These are phyloP conservation scores for Sinohyriopsis cumingii DNA, from an alignment of 2,888 invertebrate species.

Conservation along the genomic window DNA sequence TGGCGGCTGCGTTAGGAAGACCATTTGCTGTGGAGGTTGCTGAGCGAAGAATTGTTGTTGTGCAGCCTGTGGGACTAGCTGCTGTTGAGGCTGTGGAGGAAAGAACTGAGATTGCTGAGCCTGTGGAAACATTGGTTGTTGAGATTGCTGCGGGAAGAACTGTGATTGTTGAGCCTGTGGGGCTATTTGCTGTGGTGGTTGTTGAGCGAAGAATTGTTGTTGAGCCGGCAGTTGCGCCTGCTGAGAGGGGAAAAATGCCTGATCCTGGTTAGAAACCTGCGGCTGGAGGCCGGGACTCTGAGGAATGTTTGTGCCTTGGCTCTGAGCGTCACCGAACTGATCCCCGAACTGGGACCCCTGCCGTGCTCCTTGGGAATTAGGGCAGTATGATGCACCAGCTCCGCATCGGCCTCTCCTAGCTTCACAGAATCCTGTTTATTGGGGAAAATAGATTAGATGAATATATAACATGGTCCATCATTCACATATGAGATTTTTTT, in stretches of 20 bases:
- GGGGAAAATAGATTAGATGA: too few species aligned
- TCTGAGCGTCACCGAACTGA: too few species aligned
- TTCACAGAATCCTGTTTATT: too few species aligned
- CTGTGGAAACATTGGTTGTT: not conserved
- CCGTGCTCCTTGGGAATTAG: not conserved
- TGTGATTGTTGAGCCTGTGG: not conserved
- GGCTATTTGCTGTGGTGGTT: not conserved
- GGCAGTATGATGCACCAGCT: not conserved
- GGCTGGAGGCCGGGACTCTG: too few species aligned
- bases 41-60: not conserved
- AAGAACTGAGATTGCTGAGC: not conserved
- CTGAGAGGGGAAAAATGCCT: too few species aligned
- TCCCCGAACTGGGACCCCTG: not conserved
- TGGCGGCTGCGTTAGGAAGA: not conserved
- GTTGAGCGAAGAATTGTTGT: not conserved
- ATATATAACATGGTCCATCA: too few species aligned
- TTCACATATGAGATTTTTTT: too few species aligned
- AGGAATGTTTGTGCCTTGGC: too few species aligned
- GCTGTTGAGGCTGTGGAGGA: not conserved
- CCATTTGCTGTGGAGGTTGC: not conserved
- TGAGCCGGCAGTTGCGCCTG: too few species aligned
- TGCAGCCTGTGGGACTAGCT: not conserved
- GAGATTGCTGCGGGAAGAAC: not conserved
- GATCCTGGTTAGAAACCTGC: too few species aligned
- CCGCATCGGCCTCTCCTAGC: not conserved